Conservation (phyloP, 2,888 invertebrate species). For the Argynnis bischoffii region DNA sequence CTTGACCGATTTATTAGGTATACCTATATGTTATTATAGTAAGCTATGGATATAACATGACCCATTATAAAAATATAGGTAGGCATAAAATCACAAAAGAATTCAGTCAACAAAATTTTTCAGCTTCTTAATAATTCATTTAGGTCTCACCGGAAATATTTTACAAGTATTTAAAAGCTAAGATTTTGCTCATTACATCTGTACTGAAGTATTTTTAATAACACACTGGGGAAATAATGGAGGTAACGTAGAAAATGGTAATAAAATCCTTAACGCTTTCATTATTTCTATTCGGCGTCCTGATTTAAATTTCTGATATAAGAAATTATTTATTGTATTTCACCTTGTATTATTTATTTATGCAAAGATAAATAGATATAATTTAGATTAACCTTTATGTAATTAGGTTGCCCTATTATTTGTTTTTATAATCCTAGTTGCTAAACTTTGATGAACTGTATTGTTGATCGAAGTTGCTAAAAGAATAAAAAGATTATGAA, state of each 20-base stretch:
- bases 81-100: background rate
- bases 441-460: too few relatives aligned
- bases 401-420: too few relatives aligned
- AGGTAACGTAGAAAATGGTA: conserved; percentile 37
- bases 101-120: background rate
- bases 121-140: conserved; percentile 21
- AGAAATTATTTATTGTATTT: conserved; percentile 10
- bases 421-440: too few relatives aligned
- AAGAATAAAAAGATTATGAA: too few relatives aligned
- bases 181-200: conserved; percentile 26
- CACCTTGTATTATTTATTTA: background rate
- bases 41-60: too few relatives aligned
- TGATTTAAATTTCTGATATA: conserved; percentile 14
- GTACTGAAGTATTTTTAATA: conserved; percentile 40
- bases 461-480: too few relatives aligned
- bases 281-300: conserved; percentile 11
- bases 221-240: conserved; percentile 48
- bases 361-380: background rate
- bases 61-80: background rate
- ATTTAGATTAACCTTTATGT: too few relatives aligned
- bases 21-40: too few relatives aligned
- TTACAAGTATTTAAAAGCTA: conserved; percentile 21
- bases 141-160: conserved; percentile 20
- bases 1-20: too few relatives aligned
- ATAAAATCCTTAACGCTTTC: conserved; percentile 36